A percentile compares a stretch with the other conserved stretches of the same genome.
These are phyloP conservation scores for Amiota minor DNA, from an alignment of 2,888 invertebrate species.

Conservation along the genomic window DNA sequence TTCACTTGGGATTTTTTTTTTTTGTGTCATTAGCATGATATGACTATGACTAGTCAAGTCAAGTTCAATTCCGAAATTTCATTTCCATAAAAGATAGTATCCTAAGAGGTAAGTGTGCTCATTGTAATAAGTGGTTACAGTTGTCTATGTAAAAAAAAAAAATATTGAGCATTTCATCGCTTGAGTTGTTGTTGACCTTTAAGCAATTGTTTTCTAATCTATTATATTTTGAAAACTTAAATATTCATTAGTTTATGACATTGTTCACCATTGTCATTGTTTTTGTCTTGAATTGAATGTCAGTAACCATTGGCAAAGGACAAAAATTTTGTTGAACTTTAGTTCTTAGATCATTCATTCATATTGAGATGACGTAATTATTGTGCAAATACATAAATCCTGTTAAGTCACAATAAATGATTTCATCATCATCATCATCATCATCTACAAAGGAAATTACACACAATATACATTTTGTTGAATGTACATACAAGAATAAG, in stretches of 20 bases:
- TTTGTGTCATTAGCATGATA: constrained; percentile 8
- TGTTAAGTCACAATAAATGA: too few relatives aligned
- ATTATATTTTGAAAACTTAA: constrained; percentile 11
- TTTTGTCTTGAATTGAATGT: background rate
- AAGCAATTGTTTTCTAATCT: constrained; percentile 1
- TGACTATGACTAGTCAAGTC: background rate
- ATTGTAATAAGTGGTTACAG: background rate
- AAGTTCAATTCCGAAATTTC: constrained; percentile 16
- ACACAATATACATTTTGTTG: too few relatives aligned
- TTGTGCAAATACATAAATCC: too few relatives aligned
- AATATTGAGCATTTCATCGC: too few relatives aligned
- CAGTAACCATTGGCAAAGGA: constrained; percentile 14
- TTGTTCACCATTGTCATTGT: background rate
- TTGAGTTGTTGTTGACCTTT: background rate
- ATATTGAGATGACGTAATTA: too few relatives aligned
- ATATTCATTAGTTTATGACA: constrained; percentile 6
- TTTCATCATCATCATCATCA: too few relatives aligned
- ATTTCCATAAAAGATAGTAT: background rate
- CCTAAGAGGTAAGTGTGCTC: constrained; percentile 11
- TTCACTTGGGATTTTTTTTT: background rate
- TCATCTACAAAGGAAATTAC: too few relatives aligned
- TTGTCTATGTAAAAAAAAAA: too few relatives aligned
- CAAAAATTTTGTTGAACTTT: background rate
- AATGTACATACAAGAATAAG: too few relatives aligned
- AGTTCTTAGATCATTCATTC: too few relatives aligned